These are phyloP conservation scores for Stegodyphus mimosarum DNA, from an alignment of 1,140 invertebrate species.

Conservation along the genomic window DNA sequence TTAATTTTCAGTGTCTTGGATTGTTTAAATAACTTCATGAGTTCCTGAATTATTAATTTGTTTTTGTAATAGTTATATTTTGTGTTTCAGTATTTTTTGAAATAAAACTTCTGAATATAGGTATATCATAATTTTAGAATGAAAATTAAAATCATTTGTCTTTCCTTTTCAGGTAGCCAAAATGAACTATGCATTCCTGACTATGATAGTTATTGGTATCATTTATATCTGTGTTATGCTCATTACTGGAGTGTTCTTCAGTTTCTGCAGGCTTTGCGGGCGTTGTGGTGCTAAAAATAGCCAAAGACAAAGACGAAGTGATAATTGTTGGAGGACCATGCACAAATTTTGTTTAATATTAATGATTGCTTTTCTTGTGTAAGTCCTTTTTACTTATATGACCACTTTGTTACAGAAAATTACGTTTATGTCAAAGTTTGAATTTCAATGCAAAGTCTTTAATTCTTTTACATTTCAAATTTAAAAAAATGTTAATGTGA, in stretches of 20 bases:
- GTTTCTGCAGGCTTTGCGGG: conserved; percentile 47
- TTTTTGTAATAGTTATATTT: no score
- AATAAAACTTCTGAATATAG: no score
- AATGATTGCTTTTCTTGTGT: conserved; percentile 59
- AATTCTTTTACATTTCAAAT: no score
- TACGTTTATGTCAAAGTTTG: no score
- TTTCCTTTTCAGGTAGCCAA: conserved; percentile 41
- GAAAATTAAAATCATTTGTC: not conserved
- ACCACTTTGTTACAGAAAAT: no score
- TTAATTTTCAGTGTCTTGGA: no score
- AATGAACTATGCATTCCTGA: conserved; percentile 53
- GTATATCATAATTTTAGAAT: not conserved
- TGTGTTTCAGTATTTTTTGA: no score
- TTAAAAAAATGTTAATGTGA: no score
- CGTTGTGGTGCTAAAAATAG: conserved; percentile 58
- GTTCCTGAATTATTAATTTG: no score
- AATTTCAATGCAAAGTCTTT: no score
- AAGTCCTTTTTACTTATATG: not conserved
- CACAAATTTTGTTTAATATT: conserved; percentile 57
- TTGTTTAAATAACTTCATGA: no score
- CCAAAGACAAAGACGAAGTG: conserved; percentile 36
- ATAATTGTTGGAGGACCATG: conserved; percentile 53
- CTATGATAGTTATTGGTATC: conserved; percentile 43
- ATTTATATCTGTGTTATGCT: conserved; percentile 47
- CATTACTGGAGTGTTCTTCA: conserved; percentile 44